A percentile compares a stretch with the other conserved stretches of the same genome.
phyloP scores from a whole-genome alignment of 2,113 vertebrate species.

The Cygnus buccinator region DNA sequence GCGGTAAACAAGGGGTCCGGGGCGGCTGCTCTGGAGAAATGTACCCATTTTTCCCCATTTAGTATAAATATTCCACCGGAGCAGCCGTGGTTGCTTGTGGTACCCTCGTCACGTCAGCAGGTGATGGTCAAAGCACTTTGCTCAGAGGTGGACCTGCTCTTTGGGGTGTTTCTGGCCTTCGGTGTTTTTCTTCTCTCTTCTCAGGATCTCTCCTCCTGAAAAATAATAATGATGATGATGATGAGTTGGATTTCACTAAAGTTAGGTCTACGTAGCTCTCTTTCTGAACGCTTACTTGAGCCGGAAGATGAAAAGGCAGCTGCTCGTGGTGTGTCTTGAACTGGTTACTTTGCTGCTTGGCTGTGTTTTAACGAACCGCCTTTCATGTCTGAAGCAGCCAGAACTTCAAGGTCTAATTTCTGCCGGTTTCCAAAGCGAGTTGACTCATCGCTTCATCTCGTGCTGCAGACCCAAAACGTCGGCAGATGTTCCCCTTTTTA shows the following conservation, averaged over 20 bases:
- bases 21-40: too few species aligned
- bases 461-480: background rate
- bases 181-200: background rate
- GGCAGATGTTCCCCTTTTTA: background rate
- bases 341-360: background rate
- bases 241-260: background rate
- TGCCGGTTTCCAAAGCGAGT: background rate
- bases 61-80: rapidly evolving
- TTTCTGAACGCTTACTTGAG: background rate
- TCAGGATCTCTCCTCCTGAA: background rate
- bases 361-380: background rate
- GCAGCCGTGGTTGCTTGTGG: rapidly evolving
- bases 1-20: background rate
- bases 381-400: background rate
- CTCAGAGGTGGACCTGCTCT: background rate
- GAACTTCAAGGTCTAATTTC: background rate
- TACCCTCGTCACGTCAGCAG: rapidly evolving
- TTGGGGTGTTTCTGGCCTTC: background rate
- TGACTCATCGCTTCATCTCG: background rate
- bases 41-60: too few species aligned
- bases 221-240: too few species aligned
- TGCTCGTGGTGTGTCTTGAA: background rate
- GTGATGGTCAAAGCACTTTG: background rate
- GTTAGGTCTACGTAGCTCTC: background rate
- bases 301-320: background rate